Base-by-base conservation (phyloP, 2,113 vertebrate genomes). In the Bolborhynchus lineola region DNA sequence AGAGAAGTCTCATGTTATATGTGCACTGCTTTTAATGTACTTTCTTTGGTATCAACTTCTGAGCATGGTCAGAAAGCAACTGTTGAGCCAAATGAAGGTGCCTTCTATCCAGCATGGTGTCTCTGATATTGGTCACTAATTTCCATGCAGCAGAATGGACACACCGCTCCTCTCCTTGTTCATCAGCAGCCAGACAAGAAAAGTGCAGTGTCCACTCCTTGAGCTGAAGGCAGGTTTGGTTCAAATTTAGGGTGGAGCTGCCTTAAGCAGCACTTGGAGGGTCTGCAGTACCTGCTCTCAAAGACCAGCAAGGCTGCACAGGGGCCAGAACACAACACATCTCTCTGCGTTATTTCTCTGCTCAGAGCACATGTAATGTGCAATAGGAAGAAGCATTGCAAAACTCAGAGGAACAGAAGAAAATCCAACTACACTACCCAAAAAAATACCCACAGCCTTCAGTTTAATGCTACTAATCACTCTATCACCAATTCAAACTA, bases 1-100 rank as follows among this genome's bases (percentile, higher is more conserved):
- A 59, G 35, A 26, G 31, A 92, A 52, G 33, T 9, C 19, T 55
- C 0, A 0, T 47, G 52, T 3, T 41, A 15, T 7, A 7, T 33
- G 9, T 20, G 11, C 28, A 11, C 19, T 26, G 15, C 15, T 79
- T 28, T 12, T 79, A 44, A 15, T 35, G 25, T 46, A 37, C 39
- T 92, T 92, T 55, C 68, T 41, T 53, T 23, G 6, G 25, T 13
- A 49, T n/a, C 28, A 24, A 21, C 8, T 69, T 80, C 74, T 71
- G 23, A 44, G 21, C 33, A 47, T 24, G 46, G 60, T 44, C 39
- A 62, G 37, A 90, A 44, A 50, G 19, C 25, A 68, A 85, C 44
- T 41, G 41, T 4, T 49, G 33, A 21, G 41, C 16, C 37, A 53
- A 59, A 63, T 6, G 13, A 46, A 93, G 9, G 20, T 74, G 29